Percentiles rank a stretch among this genome's conserved stretches.
These are phyloP conservation scores for Eubucco bourcierii DNA, from an alignment of 2,113 vertebrate genomes.

Conservation along the genomic window DNA sequence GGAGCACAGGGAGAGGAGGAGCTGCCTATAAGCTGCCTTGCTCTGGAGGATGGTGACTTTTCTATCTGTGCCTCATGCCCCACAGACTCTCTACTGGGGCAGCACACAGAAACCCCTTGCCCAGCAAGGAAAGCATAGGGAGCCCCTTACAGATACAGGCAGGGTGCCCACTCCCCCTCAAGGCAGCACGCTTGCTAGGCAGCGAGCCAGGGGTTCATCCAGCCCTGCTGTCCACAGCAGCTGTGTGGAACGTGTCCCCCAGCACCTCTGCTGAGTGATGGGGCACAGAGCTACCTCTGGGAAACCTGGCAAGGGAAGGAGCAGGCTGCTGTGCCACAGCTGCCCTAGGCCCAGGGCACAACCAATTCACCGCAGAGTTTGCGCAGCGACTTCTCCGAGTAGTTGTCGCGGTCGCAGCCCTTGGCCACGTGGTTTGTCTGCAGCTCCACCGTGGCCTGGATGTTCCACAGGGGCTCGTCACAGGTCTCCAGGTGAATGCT, in stretches of 20 bases:
- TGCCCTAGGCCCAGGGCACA: neutral
- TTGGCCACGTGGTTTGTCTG: slow-evolving; percentile 97
- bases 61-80: neutral
- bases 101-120: neutral
- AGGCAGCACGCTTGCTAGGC: neutral
- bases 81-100: neutral
- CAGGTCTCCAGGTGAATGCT: slow-evolving; percentile 94
- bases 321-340: neutral
- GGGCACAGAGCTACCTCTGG: neutral
- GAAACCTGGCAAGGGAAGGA: neutral
- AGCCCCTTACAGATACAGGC: neutral
- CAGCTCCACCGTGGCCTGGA: slow-evolving; percentile 95
- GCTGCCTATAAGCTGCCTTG: neutral
- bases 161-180: neutral
- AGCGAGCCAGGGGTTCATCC: neutral
- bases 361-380: slow-evolving; percentile 88
- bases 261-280: neutral
- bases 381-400: slow-evolving; percentile 92
- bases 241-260: neutral
- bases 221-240: neutral
- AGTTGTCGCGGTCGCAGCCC: slow-evolving; percentile 96
- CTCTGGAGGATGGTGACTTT: neutral
- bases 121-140: neutral
- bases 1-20: neutral
- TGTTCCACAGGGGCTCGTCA: slow-evolving; percentile 96